Percentiles rank a stretch among this genome's conserved stretches.
Evolutionary conservation across 2,888 invertebrate species (phyloP).

Genomic region (Scaptomyza parva): DNA sequence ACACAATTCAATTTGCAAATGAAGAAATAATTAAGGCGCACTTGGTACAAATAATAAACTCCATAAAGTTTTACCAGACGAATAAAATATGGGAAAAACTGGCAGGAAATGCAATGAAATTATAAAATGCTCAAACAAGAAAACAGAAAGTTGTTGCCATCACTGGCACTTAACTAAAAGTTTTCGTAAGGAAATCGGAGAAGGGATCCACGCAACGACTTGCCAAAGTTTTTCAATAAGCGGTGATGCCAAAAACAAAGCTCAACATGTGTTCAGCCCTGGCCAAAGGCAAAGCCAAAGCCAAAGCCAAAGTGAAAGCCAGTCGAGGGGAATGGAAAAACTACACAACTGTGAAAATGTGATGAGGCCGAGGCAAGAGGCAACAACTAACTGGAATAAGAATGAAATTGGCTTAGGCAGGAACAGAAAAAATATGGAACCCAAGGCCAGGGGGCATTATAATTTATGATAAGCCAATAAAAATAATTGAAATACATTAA

Average conservation of each 20-base stretch:
- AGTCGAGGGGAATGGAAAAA: conserved; percentile 10
- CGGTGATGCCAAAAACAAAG: conserved; percentile 44
- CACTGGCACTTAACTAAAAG: conserved; percentile 31
- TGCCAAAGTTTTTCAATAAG: conserved; percentile 59
- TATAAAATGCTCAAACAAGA: conserved; percentile 30
- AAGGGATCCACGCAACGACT: conserved; percentile 25
- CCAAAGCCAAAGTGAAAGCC: neutral
- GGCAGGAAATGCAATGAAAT: conserved; percentile 43
- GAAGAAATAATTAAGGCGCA: conserved; percentile 45
- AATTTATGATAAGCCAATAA: conserved; percentile 73
- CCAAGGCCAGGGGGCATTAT: conserved; percentile 63
- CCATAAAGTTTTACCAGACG: conserved; percentile 45
- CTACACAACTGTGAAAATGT: conserved; percentile 38
- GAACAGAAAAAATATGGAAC: conserved; percentile 49
- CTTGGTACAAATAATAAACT: conserved; percentile 50
- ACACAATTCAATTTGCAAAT: conserved; percentile 44
- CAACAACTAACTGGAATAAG: conserved; percentile 10
- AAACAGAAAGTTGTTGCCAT: conserved; percentile 44
- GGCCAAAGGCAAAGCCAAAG: neutral
- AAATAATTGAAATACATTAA: conserved; percentile 76
- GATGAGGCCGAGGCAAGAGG: conserved; percentile 32
- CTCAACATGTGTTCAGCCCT: conserved; percentile 50
- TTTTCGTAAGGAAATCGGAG: conserved; percentile 29
- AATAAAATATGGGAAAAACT: conserved; percentile 37
- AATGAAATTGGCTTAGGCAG: neutral